These are phyloP conservation scores for Acleris holmiana DNA, from an alignment of 2,888 invertebrate species.

Conservation along the genomic window DNA sequence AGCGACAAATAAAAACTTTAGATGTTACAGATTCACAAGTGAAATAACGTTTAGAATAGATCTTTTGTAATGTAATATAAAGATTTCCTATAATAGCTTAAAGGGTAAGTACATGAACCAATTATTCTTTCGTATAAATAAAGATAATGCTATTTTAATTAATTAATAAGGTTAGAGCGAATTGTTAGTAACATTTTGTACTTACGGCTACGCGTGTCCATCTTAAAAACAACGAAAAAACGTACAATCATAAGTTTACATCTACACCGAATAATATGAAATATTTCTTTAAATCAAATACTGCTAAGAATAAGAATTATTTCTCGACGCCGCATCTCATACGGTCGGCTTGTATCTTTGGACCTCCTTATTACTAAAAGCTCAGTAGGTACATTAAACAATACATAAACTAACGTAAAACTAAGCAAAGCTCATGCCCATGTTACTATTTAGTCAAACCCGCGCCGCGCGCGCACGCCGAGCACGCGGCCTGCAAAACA, in stretches of 20 bases:
- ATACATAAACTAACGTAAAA: conserved; percentile 63
- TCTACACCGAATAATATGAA: conserved; percentile 49
- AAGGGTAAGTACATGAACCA: conserved; percentile 80
- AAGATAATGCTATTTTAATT: conserved; percentile 49
- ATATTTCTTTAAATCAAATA: conserved; percentile 64
- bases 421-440: conserved; percentile 67
- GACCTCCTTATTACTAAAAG: conserved; percentile 74
- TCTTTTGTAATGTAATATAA: conserved; percentile 47
- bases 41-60: conserved; percentile 55
- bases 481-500: conserved; percentile 44
- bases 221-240: conserved; percentile 60
- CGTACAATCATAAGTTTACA: conserved; percentile 46
- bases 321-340: conserved; percentile 63
- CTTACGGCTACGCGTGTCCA: conserved; percentile 70
- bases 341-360: conserved; percentile 71
- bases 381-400: conserved; percentile 57
- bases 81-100: conserved; percentile 56
- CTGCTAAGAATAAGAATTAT: conserved; percentile 63
- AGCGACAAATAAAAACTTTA: conserved; percentile 46
- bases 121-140: conserved; percentile 56
- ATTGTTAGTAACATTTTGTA: conserved; percentile 77
- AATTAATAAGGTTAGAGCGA: conserved; percentile 58
- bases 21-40: conserved; percentile 61
- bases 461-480: conserved; percentile 62
- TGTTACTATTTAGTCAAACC: conserved; percentile 64